These are phyloP conservation scores for Thera britannica DNA, from an alignment of 2,888 invertebrate genomes.

Conservation along the genomic window DNA sequence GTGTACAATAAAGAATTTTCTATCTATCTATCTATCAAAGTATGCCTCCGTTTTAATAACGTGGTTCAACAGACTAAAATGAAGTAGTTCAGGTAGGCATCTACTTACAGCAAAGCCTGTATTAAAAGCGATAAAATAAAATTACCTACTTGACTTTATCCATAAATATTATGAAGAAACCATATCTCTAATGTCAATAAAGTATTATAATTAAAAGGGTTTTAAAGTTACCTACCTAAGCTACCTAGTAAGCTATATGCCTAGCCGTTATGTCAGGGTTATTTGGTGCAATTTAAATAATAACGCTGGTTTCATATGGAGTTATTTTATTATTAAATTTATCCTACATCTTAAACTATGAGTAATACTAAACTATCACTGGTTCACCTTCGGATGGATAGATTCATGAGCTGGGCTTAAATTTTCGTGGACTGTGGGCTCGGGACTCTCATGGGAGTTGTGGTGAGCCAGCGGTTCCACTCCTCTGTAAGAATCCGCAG, in stretches of 20 bases:
- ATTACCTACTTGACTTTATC: too few species aligned
- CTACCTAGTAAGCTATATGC: too few species aligned
- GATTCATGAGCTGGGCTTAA: slow-evolving; percentile 45
- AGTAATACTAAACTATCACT: slow-evolving; percentile 31
- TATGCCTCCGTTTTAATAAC: too few species aligned
- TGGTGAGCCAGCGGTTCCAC: slow-evolving; percentile 51
- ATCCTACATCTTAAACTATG: background rate
- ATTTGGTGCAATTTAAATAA: background rate
- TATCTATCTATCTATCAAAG: too few species aligned
- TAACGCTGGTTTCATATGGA: background rate
- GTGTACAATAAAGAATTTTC: too few species aligned
- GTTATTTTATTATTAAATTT: background rate
- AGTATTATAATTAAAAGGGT: background rate
- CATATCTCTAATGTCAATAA: too few species aligned
- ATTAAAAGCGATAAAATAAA: too few species aligned
- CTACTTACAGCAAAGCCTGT: too few species aligned
- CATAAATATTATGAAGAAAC: too few species aligned
- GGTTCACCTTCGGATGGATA: slow-evolving; percentile 42
- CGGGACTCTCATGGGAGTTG: slow-evolving; percentile 46
- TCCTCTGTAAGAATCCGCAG: slow-evolving; percentile 54
- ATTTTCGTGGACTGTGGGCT: slow-evolving; percentile 45
- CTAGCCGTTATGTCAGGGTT: background rate
- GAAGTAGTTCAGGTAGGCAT: too few species aligned
- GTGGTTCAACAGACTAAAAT: too few species aligned
- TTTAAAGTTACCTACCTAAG: background rate